Evolutionary conservation across 37 sponge, comb jelly and placozoan species (phyloP), one percentile per base, ranked within the genome.

Genomic region (Cliona cf. orientalis): DNA sequence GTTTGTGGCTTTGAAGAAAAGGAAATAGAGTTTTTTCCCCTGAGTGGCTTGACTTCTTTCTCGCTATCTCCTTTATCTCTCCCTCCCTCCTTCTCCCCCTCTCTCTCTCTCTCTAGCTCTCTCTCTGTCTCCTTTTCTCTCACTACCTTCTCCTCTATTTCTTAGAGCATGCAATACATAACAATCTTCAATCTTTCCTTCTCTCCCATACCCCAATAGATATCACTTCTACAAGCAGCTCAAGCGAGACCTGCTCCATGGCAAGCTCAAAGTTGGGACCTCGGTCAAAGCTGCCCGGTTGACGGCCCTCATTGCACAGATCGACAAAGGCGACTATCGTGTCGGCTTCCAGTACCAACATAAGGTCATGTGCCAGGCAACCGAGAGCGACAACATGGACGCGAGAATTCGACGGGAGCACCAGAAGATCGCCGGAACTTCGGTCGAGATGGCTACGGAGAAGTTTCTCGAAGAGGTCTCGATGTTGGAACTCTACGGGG

Each of bases 291-390:
- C 83, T 4, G 73, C 79, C 25, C 58, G 74, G 1, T 53, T 92
- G 21, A 79, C 84, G 0, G 88, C 88, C 23, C 88, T 87, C 44
- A 75, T 84, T 2, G 75, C 85, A 19, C 92, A 92, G 67, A 62
- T 87, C 5, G 92, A 92, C 58, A 65, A 74, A 0, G 92, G 92
- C 22, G 92, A 92, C 70, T 92, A 80, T 42, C 44, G 59, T 1
- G 21, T 74, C 3, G 72, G 58, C 65, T 40, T 62, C 35, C 40
- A 91, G 41, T 76, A 86, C 78, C 39, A 66, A n/a, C 76, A 83
- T 28, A 77, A 72, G 59, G 67, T 77, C 23, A 46, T 44, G 31
- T 65, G 64, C 23, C 44, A n/a, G 6, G 32, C 56, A 2, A 32
- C 41, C 3, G 76, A 67, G 26, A 74, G 35, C 33, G 77, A 74